phyloP scores from a whole-genome alignment of 92 coral and sea anemone species.

The Porites divaricata region DNA sequence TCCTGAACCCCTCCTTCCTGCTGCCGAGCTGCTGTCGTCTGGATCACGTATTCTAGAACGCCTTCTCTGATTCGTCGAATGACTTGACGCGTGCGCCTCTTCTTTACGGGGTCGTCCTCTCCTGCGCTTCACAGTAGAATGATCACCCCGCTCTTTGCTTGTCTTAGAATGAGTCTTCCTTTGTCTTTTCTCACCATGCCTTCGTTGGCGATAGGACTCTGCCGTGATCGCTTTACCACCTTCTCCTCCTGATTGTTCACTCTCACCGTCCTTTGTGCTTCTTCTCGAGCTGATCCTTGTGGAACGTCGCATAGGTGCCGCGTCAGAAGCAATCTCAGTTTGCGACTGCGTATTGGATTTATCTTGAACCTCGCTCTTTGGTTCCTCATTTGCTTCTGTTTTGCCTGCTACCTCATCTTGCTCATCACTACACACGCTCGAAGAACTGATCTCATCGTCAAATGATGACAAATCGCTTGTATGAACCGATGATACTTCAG shows the following conservation, averaged over 20 bases:
- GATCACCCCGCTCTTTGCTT: slow-evolving; percentile 1
- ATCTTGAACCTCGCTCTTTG: slow-evolving; percentile 19
- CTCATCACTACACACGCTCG: slow-evolving; percentile 50
- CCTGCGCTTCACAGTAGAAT: slow-evolving; percentile 58
- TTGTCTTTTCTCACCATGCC: slow-evolving; percentile 9
- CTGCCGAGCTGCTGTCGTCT: slow-evolving; percentile 23
- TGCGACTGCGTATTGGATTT: not conserved
- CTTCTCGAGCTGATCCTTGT: slow-evolving; percentile 70
- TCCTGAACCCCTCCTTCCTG: slow-evolving; percentile 5
- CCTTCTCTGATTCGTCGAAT: slow-evolving; percentile 16
- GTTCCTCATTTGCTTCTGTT: not conserved
- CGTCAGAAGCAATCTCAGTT: slow-evolving; percentile 19
- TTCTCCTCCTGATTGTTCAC: slow-evolving; percentile 47
- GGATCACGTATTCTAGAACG: slow-evolving; percentile 35
- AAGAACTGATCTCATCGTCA: slow-evolving; percentile 86
- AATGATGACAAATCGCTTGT: slow-evolving; percentile 98
- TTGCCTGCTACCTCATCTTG: slow-evolving; percentile 14
- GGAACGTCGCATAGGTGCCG: slow-evolving; percentile 52
- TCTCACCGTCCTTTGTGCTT: slow-evolving; percentile 65
- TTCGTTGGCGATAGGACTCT: slow-evolving; percentile 21
- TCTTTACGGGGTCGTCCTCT: slow-evolving; percentile 86
- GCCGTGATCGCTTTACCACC: slow-evolving; percentile 13
- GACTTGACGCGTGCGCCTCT: slow-evolving; percentile 24
- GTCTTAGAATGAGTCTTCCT: slow-evolving; percentile 13
- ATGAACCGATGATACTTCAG: slow-evolving; percentile 96